Percentiles rank a stretch among this genome's conserved stretches.
Conservation (phyloP, 2,113 vertebrate genomes). For the Myiagra hebetior region DNA sequence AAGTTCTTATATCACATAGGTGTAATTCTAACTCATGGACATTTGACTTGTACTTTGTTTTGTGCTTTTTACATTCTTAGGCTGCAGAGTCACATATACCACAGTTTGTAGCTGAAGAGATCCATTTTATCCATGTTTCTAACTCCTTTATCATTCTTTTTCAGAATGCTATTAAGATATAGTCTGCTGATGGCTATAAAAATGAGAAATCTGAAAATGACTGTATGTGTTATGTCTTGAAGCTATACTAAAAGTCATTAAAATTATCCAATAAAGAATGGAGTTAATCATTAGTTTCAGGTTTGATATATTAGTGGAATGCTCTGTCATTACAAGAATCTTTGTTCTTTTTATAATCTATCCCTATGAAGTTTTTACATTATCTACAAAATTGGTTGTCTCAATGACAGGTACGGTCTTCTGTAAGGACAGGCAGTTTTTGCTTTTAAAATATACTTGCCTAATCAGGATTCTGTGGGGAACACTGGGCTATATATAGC, state of each 20-base stretch:
- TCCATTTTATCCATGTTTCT: background rate
- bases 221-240: conserved; percentile 44
- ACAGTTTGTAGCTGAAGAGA: background rate
- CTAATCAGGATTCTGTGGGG: background rate
- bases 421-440: background rate
- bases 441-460: background rate
- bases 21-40: background rate
- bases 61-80: background rate
- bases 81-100: background rate
- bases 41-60: background rate
- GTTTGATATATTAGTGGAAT: conserved; percentile 33
- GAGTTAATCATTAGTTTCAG: conserved; percentile 52
- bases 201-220: conserved; percentile 63
- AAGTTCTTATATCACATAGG: accelerated
- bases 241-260: conserved; percentile 51
- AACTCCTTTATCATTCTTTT: conserved; percentile 23
- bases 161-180: conserved; percentile 20
- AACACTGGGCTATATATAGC: background rate
- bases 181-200: conserved; percentile 47
- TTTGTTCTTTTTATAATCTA: conserved; percentile 27
- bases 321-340: conserved; percentile 25
- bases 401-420: background rate
- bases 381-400: background rate
- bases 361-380: background rate
- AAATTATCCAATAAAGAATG: conserved; percentile 49